Conservation (phyloP, 1,140 invertebrate genomes). For the Centruroides sculpturatus region DNA sequence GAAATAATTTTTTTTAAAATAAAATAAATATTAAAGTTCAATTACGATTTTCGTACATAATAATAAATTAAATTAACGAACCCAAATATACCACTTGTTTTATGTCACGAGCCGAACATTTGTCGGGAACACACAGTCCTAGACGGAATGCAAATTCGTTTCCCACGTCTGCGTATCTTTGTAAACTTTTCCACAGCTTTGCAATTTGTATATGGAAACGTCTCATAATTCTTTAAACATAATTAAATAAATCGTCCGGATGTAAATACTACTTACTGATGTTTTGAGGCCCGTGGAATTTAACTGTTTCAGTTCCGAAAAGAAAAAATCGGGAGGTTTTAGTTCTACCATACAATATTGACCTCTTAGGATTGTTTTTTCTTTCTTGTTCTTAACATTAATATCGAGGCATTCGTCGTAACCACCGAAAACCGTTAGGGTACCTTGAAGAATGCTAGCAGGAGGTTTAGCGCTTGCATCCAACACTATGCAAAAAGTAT, state of each 20-base stretch:
- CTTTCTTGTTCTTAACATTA: slow-evolving; percentile 1
- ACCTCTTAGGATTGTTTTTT: slow-evolving; percentile 1
- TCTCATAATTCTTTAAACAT: no score
- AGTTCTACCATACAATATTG: slow-evolving; percentile 11
- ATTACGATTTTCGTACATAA: no score
- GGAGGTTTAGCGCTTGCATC: slow-evolving; percentile 25
- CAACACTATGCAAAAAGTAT: slow-evolving; percentile 17
- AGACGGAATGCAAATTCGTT: not conserved
- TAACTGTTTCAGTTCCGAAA: no score
- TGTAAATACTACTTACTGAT: no score
- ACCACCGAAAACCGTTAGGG: slow-evolving; percentile 24
- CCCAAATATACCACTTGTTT: not conserved
- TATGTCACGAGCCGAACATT: not conserved
- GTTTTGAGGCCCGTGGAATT: no score
- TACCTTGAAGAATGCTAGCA: slow-evolving; percentile 25
- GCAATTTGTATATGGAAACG: no score
- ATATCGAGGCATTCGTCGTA: slow-evolving; percentile 24
- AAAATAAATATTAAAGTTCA: no score
- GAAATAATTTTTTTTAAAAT: no score
- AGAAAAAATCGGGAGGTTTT: not conserved
- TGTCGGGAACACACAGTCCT: not conserved
- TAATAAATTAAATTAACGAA: no score
- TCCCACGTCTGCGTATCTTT: no score
- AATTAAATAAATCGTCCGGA: no score
- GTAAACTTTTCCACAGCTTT: no score